Percentiles rank a stretch among this genome's conserved stretches.
Evolutionary conservation across 2,797 vertebrate genomes (phyloP).

Genomic region (Micromesistius poutassou): DNA sequence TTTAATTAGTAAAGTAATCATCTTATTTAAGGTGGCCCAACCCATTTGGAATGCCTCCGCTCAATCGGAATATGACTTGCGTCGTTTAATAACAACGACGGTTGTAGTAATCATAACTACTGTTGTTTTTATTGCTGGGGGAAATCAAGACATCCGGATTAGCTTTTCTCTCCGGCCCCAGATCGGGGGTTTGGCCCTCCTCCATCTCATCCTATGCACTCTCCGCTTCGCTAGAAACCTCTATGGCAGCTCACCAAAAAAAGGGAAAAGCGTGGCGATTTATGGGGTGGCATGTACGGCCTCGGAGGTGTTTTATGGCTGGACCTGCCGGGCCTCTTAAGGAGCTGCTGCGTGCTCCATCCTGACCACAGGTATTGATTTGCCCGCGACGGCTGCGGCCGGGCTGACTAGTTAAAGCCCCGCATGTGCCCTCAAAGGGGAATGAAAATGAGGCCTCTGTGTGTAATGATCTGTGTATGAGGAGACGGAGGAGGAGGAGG

Average conservation of each 20-base stretch:
- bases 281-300: constrained; percentile 64
- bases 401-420: constrained; percentile 72
- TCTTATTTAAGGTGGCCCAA: neutral
- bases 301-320: constrained; percentile 75
- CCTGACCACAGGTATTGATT: constrained; percentile 74
- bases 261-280: constrained; percentile 43
- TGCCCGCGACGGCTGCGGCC: constrained; percentile 56
- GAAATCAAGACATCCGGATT: neutral
- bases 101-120: neutral
- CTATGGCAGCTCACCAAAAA: constrained; percentile 20
- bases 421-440: constrained; percentile 65
- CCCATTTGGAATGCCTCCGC: neutral
- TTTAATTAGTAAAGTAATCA: neutral
- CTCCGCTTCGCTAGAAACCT: constrained; percentile 21
- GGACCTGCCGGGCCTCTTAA: constrained; percentile 75
- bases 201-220: neutral
- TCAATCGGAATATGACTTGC: neutral
- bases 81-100: no score
- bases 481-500: constrained; percentile 52
- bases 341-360: constrained; percentile 63
- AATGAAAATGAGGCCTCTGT: constrained; percentile 77
- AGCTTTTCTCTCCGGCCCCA: no score
- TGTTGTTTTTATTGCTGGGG: neutral
- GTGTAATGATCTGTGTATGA: constrained; percentile 80
- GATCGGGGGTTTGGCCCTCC: neutral